Percentiles rank a stretch among this genome's conserved stretches.
These are phyloP conservation scores for Clarias laeviceps DNA, from an alignment of 2,797 vertebrate species.

Conservation along the genomic window DNA sequence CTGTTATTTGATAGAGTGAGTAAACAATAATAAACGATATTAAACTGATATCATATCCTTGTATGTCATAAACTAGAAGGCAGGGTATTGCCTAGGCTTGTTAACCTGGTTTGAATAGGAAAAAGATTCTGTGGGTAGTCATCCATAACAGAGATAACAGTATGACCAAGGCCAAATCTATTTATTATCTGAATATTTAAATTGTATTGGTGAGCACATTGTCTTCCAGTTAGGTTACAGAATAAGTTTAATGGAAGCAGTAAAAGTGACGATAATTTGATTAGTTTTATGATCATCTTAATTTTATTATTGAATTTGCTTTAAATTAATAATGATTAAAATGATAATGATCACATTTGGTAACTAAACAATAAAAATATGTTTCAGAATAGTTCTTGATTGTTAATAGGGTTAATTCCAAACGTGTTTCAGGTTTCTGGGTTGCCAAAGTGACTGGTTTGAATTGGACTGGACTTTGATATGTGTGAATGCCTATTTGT, in stretches of 20 bases:
- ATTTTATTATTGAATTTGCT: neutral
- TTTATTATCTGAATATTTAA: conserved; percentile 7
- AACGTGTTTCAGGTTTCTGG: no score
- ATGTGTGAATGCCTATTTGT: no score
- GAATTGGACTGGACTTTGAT: no score
- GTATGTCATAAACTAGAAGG: neutral
- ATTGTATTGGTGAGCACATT: neutral
- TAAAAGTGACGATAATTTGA: neutral
- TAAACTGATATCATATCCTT: neutral
- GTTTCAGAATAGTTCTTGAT: no score
- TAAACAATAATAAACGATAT: neutral
- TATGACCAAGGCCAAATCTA: neutral
- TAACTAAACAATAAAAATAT: no score
- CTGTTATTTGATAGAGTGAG: neutral
- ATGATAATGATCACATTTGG: no score
- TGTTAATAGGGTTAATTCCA: no score
- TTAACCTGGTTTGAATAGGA: conserved; percentile 22
- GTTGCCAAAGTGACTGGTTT: no score
- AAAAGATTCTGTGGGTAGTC: conserved; percentile 4
- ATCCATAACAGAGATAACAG: neutral
- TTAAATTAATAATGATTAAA: neutral
- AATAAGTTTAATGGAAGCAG: neutral
- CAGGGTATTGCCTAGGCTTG: neutral
- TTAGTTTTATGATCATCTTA: neutral
- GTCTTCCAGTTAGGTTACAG: neutral